Base-by-base conservation (phyloP, 2,888 invertebrate species). In the Uloborus plumipes region DNA sequence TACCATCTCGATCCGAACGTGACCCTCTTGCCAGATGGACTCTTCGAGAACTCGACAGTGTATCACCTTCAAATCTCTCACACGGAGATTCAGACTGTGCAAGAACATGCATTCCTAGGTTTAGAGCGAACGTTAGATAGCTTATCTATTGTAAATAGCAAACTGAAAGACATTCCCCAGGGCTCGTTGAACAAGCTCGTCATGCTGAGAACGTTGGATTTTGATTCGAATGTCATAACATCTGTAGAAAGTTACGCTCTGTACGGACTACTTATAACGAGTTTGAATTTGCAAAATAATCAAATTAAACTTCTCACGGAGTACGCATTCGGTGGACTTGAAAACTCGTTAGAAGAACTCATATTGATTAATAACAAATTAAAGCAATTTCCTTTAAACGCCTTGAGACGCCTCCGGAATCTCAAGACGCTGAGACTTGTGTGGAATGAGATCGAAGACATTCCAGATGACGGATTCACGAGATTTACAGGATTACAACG, bases 161-260 rank as follows among this genome's bases (percentile, higher is more conserved):
- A 88, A 69, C 86, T 89, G 62, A 87, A 86, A 70, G 86, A 86
- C 66, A 88, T 89, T 51, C 89, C 89, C 6, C 88, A 88, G 77
- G 86, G 87, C n/a, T 87, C 89, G 11, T 87, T 89, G 53, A 87
- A 87, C 92, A 88, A 53, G 86, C 91, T 95, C 89, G 91, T 92
- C 77, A 94, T 93, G 88, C 90, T 96, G 70, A 93, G 92, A 81
- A 93, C 94, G 0, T 91, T 96, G 81, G 95, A 95, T 88, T 91
- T 96, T 84, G 95, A 95, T 88, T 93, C 94, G 85, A 97, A 96
- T 89, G 92, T 93, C 88, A 95, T 97, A 85, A 92, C 92, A 85
- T 94, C 94, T 87, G 91, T 97, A 85, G 93, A 94, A n/a, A 94
- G 94, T 87, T 95, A 95, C 88, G 94, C 95, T 87, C 96, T 97